Conservation (phyloP, 2,797 vertebrate genomes). For the Pseudopleuronectes americanus region DNA sequence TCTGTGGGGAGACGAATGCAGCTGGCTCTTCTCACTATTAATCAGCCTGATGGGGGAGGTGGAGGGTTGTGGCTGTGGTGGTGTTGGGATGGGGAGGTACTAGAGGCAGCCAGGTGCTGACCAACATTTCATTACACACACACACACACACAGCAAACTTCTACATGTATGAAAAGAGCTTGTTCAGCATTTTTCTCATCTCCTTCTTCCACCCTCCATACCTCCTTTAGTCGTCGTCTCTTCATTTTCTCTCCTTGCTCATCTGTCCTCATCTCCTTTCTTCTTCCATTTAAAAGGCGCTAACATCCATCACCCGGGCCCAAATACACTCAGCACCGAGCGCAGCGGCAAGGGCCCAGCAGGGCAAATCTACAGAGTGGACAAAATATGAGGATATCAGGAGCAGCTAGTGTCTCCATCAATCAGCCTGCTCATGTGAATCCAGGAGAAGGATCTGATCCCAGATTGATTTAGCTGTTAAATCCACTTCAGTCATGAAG, state of each 20-base stretch:
- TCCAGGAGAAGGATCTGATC: constrained; percentile 63
- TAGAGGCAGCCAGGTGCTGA: constrained; percentile 47
- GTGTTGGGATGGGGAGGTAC: constrained; percentile 41
- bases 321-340: constrained; percentile 52
- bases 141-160: constrained; percentile 14
- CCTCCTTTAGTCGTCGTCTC: constrained; percentile 41
- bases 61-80: constrained; percentile 30
- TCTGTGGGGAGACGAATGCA: constrained; percentile 79
- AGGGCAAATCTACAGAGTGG: constrained; percentile 55
- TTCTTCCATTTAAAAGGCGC: constrained; percentile 54
- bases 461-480: constrained; percentile 66
- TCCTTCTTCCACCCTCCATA: constrained; percentile 45
- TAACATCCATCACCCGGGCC: constrained; percentile 69
- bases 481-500: constrained; percentile 50
- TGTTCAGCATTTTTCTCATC: constrained; percentile 59
- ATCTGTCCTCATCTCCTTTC: constrained; percentile 54
- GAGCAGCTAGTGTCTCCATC: constrained; percentile 64
- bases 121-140: constrained; percentile 55
- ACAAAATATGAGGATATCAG: constrained; percentile 71
- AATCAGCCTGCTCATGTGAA: constrained; percentile 67
- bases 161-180: constrained; percentile 58
- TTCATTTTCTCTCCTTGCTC: constrained; percentile 39
- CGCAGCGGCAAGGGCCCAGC: constrained; percentile 41
- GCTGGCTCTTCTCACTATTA: constrained; percentile 80
- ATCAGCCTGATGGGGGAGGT: constrained; percentile 74